A percentile compares a stretch with the other conserved stretches of the same genome.
phyloP scores from a whole-genome alignment of 2,113 vertebrate species.

The Ceuthmochares aereus region DNA sequence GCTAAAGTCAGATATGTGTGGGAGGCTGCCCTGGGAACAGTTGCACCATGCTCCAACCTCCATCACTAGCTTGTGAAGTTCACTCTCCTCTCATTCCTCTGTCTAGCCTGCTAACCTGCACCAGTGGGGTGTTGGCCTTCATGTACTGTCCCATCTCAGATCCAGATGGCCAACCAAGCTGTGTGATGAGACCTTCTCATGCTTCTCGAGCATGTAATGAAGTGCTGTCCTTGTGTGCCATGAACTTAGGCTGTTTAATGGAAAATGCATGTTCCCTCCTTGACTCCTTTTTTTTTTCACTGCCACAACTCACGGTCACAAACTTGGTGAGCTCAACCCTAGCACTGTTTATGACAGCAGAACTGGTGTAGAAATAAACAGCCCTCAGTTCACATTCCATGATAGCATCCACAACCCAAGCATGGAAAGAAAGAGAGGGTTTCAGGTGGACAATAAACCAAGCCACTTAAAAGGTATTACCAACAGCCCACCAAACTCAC shows the following conservation, averaged over 20 bases:
- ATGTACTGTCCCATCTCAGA: not conserved
- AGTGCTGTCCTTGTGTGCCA: not conserved
- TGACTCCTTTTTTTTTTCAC: rapidly evolving
- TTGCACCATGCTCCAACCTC: not conserved
- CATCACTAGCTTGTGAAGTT: not conserved
- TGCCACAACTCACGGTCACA: not conserved
- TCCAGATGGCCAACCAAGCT: not conserved
- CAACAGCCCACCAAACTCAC: not conserved
- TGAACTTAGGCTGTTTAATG: not conserved
- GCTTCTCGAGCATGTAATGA: not conserved
- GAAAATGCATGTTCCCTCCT: rapidly evolving
- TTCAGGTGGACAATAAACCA: not conserved
- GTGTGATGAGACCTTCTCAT: not conserved
- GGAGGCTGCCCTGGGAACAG: not conserved
- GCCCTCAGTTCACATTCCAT: not conserved
- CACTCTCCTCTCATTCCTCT: not conserved
- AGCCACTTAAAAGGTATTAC: not conserved
- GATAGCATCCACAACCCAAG: not conserved
- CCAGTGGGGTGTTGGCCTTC: rapidly evolving
- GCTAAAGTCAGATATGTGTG: not conserved
- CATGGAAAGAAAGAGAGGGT: not conserved
- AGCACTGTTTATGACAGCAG: not conserved
- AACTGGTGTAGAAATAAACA: not conserved
- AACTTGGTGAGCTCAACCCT: not conserved
- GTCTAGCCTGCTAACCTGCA: not conserved